Conservation (phyloP, 2,797 vertebrate genomes). For the Eleutherodactylus coqui region DNA sequence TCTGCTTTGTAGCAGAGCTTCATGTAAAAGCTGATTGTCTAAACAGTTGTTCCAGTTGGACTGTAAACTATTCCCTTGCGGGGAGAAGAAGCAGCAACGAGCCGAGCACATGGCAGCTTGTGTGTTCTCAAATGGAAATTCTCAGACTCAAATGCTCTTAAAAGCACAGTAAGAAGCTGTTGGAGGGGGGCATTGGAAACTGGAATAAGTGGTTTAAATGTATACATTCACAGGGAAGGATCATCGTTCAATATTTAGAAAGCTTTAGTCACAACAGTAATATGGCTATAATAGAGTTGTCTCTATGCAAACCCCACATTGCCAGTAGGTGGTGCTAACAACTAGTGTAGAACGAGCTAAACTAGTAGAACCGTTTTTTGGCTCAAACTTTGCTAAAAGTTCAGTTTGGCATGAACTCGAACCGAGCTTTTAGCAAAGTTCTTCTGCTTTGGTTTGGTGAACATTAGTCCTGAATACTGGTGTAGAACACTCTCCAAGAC, state of each 20-base stretch:
- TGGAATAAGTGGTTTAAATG: neutral
- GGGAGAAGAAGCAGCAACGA: neutral
- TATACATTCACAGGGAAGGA: neutral
- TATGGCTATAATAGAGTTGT: neutral
- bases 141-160: neutral
- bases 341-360: too few species aligned
- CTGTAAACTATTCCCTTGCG: slow-evolving; percentile 22
- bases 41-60: slow-evolving; percentile 34
- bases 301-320: neutral
- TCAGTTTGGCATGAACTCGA: too few species aligned
- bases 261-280: too few species aligned
- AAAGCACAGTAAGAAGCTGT: neutral
- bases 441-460: too few species aligned
- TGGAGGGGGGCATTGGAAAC: neutral
- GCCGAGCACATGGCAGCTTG: neutral
- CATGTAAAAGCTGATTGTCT: slow-evolving; percentile 29
- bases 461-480: too few species aligned
- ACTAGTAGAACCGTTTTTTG: too few species aligned
- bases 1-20: slow-evolving; percentile 13
- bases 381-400: too few species aligned
- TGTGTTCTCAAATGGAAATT: neutral
- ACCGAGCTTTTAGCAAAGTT: too few species aligned
- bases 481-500: too few species aligned
- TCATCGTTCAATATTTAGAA: too few species aligned
- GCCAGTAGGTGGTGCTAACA: neutral